Base-by-base conservation (phyloP, 2,888 invertebrate species). In the Macrosoma leucophasiata region DNA sequence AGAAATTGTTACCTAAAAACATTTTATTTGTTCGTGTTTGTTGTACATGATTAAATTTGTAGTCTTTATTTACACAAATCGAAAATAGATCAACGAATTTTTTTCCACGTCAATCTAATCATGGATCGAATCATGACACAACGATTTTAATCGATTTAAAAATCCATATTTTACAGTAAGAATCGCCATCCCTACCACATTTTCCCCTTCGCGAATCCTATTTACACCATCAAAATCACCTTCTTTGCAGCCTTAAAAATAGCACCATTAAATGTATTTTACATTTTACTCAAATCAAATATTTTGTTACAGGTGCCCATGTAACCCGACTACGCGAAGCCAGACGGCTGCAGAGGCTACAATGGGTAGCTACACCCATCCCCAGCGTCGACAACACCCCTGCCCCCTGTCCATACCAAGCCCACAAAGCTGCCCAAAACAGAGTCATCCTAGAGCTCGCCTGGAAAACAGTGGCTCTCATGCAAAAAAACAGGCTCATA, bases 361-460 rank as follows among this genome's bases (percentile, higher is more conserved):
- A 72, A 25, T 54, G 62, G 33, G 26, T 60, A 18, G 28, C 66
- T 2, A 33, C 68, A 9, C 63, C 73, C 2, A 26, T 33, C 3
- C 23, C 43, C 0, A 19, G 55, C 4, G 43, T 48, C 2, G 53
- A 46, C 13, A 62, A 60, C 5, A 53, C 56, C 4, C 33, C 0
- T 54, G 49, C 49, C 62, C 7, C 39, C 51, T 5, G 23, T 41
- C 17, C 30, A 13, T 25, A 8, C n/a, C 29, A 29, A 24, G 59
- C 67, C 6, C 62, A 77, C 48, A 76, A 76, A 32, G 42, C 33
- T 1, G 61, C 59, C 22, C 79, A 79, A 37, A 76, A 68, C 46
- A 76, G 78, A 37, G 86, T 87, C 5, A 81, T 90, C 22, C 64
- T 90, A 14, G 87, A 88, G 31, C 85, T 90, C 4, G 89, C 89